Base-by-base conservation (phyloP, 1,140 invertebrate species). In the Ostrea denselamellosa region DNA sequence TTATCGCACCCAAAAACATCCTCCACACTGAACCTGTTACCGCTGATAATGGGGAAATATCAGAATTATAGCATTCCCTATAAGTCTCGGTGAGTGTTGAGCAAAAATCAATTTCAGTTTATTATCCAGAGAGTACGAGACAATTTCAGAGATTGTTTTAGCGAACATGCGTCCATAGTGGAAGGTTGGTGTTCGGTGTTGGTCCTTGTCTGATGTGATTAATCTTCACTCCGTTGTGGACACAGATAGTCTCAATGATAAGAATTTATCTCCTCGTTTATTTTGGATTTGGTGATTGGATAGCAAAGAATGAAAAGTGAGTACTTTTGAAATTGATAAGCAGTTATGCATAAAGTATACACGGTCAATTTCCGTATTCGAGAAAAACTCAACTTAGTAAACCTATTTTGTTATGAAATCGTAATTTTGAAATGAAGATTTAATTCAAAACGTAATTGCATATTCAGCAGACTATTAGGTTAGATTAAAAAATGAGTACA, bases 51-150 rank as follows among this genome's bases (percentile, higher is more conserved):
- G 68, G 68, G 68, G 28, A 34, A 71, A 71, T 25, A 71, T 22
- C 28, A 12, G 68, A 25, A 71, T 71, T 71, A 71, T 71, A 71
- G 68, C 68, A 25, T 71, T 71, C 68, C 68, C 28, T 71, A 12
- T 71, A 28, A 28, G 68, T 28, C 68, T 71, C 68, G 12, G 68
- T 34, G 25, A 44, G 68, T 71, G 68, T 71, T 71, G 68, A 71
- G 68, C 68, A 71, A 71, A 71, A 71, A 71, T 71, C 68, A 71
- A 71, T 71, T 71, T 25, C 68, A 25, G 68, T 34, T 71, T 34
- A 34, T 25, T 25, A 71, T 71, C 68, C 68, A 14, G 68, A 34
- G 68, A 71, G 8, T 71, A 71, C 12, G 68, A 71, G 68, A 71
- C 68, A 71, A 28, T 71, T 71, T 10, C 68, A 28, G 68, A 71